Evolutionary conservation across 2,113 vertebrate genomes (phyloP), one percentile per base, ranked within the genome.

Genomic region (Hystrix cristata): DNA sequence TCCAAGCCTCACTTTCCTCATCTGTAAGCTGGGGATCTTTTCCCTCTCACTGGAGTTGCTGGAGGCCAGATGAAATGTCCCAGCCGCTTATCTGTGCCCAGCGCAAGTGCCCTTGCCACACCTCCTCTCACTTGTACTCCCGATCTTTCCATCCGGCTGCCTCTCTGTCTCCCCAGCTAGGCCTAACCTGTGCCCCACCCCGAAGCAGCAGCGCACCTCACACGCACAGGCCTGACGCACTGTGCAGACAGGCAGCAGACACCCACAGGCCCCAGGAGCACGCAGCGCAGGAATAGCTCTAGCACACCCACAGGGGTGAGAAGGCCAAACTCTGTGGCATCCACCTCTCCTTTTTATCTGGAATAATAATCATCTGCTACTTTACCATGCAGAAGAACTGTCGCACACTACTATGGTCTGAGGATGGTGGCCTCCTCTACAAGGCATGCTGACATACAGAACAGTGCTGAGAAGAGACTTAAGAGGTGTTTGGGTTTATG

Each of bases 201-300:
- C 25, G 15, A 51, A 15, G 38, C 27, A 72, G 57, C 11, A 67
- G 12, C 2, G 0, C 74, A 27, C 10, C 8, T 34, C 34, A 69
- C 14, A 8, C 6, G 27, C 64, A 65, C 46, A 72, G n/a, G 10
- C 13, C 71, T 34, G 5, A 27, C 21, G 11, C 1, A 18, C 4
- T 13, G 21, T 74, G 9, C 5, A n/a, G 13, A 21, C 9, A 71
- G 51, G 2, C 53, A 69, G 59, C 16, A 89, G 18, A 48, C 53
- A 51, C 7, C 46, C n/a, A 0, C 0, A 21, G 23, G 12, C 1
- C 57, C 88, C 14, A 10, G 53, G 21, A 14, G 2, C 15, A 13
- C 1, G 13, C 5, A 80, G 34, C 23, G 43, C 79, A 71, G 48
- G 16, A 14, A 53, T 1, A 18, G 7, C 15, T 65, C 34, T 13